Conservation (phyloP, 2,888 invertebrate genomes). For the Platypus cylindrus region DNA sequence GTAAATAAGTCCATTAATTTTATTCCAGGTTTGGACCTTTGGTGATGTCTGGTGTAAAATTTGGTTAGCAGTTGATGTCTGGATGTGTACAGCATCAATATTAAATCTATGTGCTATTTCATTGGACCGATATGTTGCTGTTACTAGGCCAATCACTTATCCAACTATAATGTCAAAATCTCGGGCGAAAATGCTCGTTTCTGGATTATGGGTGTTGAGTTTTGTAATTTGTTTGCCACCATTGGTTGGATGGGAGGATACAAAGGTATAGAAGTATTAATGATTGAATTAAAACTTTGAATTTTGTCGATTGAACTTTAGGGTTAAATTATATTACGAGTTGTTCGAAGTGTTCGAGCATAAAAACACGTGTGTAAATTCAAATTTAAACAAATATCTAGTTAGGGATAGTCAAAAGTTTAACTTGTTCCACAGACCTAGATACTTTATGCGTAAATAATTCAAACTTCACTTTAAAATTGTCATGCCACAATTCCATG, state of each 20-base stretch:
- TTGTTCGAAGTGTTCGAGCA: too few relatives aligned
- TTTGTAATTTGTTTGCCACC: slow-evolving; percentile 96
- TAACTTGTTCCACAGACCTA: too few relatives aligned
- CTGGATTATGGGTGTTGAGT: slow-evolving; percentile 88
- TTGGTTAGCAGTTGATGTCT: slow-evolving; percentile 95
- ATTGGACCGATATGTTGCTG: slow-evolving; percentile 90
- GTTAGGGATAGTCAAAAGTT: too few relatives aligned
- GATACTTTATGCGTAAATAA: too few relatives aligned
- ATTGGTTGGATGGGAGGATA: slow-evolving; percentile 84
- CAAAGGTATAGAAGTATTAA: slow-evolving; percentile 40
- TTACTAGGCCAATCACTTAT: slow-evolving; percentile 91
- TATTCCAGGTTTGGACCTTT: slow-evolving; percentile 83
- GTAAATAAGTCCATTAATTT: too few relatives aligned
- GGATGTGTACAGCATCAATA: slow-evolving; percentile 98
- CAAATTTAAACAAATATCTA: too few relatives aligned
- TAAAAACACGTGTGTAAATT: too few relatives aligned
- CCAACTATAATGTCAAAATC: slow-evolving; percentile 81
- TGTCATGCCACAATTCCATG: too few relatives aligned
- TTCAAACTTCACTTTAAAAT: too few relatives aligned
- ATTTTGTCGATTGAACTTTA: not conserved
- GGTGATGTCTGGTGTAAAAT: slow-evolving; percentile 92
- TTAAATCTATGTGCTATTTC: slow-evolving; percentile 93
- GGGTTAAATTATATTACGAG: not conserved
- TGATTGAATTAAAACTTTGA: not conserved
- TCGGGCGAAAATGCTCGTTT: slow-evolving; percentile 75